These are phyloP conservation scores for Cynaeus angustus DNA, from an alignment of 2,888 invertebrate species.

Conservation along the genomic window DNA sequence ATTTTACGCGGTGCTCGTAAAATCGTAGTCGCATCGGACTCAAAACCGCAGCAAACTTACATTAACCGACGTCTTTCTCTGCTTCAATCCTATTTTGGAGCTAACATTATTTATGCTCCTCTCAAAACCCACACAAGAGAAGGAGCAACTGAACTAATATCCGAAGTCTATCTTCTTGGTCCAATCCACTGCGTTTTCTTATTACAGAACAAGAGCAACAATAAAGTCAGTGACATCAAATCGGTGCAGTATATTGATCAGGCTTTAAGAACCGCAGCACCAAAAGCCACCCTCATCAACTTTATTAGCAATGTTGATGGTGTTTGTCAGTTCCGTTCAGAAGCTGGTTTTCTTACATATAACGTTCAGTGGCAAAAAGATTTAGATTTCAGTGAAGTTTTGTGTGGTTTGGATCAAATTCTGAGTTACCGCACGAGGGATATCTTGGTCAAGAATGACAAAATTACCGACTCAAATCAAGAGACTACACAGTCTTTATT, in stretches of 20 bases:
- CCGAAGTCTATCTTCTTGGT: slow-evolving; percentile 62
- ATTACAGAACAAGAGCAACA: slow-evolving; percentile 61
- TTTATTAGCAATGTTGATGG: slow-evolving; percentile 65
- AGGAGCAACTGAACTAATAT: slow-evolving; percentile 59
- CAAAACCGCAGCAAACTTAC: slow-evolving; percentile 84
- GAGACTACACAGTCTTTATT: slow-evolving; percentile 65
- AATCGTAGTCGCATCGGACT: slow-evolving; percentile 85
- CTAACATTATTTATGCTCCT: slow-evolving; percentile 64
- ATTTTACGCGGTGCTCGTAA: slow-evolving; percentile 87
- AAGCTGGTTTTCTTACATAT: slow-evolving; percentile 65
- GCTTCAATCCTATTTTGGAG: slow-evolving; percentile 64
- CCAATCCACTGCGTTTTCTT: slow-evolving; percentile 66
- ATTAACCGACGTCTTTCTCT: slow-evolving; percentile 65
- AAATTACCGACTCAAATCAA: slow-evolving; percentile 61
- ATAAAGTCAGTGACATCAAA: slow-evolving; percentile 62
- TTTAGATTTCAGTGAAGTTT: slow-evolving; percentile 62
- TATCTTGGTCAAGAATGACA: slow-evolving; percentile 64
- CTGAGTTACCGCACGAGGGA: slow-evolving; percentile 61
- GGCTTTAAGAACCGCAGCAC: slow-evolving; percentile 65
- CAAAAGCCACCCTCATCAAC: slow-evolving; percentile 67
- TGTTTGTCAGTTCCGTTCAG: slow-evolving; percentile 62
- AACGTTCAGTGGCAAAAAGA: slow-evolving; percentile 65
- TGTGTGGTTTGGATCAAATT: slow-evolving; percentile 66
- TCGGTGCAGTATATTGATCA: slow-evolving; percentile 66
- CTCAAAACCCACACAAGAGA: slow-evolving; percentile 64